Evolutionary conservation across 1,140 invertebrate genomes (phyloP).

Genomic region (Thalassaphorura encarpata): DNA sequence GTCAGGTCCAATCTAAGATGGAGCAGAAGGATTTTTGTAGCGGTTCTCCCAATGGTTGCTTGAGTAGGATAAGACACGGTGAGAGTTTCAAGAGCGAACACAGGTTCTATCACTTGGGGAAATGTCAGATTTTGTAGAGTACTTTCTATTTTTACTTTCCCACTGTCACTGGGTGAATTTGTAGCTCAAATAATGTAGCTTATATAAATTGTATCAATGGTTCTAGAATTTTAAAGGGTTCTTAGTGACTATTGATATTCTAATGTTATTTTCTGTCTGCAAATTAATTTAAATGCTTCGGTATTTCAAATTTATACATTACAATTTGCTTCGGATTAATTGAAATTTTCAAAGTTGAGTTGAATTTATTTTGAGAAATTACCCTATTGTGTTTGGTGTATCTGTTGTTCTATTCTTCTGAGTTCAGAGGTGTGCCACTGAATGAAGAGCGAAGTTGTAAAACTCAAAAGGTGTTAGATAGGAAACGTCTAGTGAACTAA

Average conservation of each 20-base stretch:
- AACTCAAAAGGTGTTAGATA: conserved; percentile 2
- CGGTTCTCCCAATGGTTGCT: neutral
- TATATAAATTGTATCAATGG: no score
- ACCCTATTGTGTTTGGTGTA: neutral
- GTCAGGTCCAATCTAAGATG: no score
- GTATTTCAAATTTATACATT: no score
- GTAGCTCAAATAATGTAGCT: no score
- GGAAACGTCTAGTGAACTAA: conserved; percentile 24
- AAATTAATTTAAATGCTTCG: no score
- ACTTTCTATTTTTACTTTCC: neutral
- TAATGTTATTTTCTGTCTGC: no score
- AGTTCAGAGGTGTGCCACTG: neutral
- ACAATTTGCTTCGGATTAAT: no score
- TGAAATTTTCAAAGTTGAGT: no score
- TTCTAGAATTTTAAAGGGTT: no score
- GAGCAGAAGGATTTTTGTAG: neutral
- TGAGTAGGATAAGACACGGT: neutral
- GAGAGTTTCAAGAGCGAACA: neutral
- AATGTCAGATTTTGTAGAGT: neutral
- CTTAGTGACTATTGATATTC: no score
- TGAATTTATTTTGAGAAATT: no score
- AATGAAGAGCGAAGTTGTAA: neutral
- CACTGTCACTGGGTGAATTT: no score
- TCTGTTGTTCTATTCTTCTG: neutral
- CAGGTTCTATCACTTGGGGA: neutral